Percentiles rank a stretch among this genome's conserved stretches.
Evolutionary conservation across 2,888 invertebrate genomes (phyloP).

Genomic region (Schrankia costaestrigalis): DNA sequence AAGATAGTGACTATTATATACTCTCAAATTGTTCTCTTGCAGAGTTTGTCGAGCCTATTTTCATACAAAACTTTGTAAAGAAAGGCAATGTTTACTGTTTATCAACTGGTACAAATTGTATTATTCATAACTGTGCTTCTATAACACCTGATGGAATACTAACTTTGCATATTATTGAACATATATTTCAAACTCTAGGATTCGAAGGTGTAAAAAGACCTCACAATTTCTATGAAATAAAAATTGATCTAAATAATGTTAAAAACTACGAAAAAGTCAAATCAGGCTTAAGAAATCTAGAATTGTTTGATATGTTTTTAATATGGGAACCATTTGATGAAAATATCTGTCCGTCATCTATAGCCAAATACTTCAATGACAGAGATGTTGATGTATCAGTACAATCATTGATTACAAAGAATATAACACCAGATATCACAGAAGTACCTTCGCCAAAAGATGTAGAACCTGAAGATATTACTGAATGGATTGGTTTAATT

Average conservation of each 20-base stretch:
- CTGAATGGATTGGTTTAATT: conserved; percentile 69
- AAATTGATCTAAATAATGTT: conserved; percentile 52
- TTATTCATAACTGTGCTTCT: conserved; percentile 58
- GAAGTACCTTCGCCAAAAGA: conserved; percentile 56
- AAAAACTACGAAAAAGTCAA: conserved; percentile 43
- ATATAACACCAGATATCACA: conserved; percentile 43
- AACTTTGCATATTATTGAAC: conserved; percentile 53
- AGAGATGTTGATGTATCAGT: conserved; percentile 43
- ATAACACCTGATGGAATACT: conserved; percentile 62
- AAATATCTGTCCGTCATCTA: conserved; percentile 63
- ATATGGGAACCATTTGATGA: conserved; percentile 59
- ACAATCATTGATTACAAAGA: conserved; percentile 35
- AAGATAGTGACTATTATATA: conserved; percentile 65
- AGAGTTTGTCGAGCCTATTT: conserved; percentile 53
- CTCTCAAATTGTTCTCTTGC: conserved; percentile 46
- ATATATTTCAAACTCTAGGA: conserved; percentile 64
- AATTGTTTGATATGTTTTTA: conserved; percentile 51
- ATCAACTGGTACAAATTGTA: conserved; percentile 51
- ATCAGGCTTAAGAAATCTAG: conserved; percentile 46
- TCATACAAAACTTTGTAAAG: conserved; percentile 62
- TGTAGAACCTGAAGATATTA: conserved; percentile 56
- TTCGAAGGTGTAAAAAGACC: conserved; percentile 60
- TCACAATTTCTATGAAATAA: conserved; percentile 56
- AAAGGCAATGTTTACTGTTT: conserved; percentile 58
- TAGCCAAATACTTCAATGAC: conserved; percentile 67